Evolutionary conservation across 2,888 invertebrate species (phyloP).

Genomic region (Zaprionus lineosus): DNA sequence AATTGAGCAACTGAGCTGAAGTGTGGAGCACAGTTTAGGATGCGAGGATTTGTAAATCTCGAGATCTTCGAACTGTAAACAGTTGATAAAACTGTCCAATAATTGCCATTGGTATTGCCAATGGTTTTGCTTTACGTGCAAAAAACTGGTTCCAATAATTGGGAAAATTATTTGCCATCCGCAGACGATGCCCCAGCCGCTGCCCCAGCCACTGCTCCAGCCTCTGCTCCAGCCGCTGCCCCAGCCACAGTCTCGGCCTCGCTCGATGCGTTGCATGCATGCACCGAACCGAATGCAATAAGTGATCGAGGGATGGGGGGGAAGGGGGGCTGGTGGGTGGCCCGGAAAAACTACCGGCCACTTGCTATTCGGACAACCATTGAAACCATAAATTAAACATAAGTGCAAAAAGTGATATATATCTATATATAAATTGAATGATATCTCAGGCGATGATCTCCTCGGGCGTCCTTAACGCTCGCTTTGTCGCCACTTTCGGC

Average conservation of each 20-base stretch:
- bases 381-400: slow-evolving; percentile 45
- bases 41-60: neutral
- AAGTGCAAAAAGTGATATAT: slow-evolving; percentile 28
- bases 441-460: slow-evolving; percentile 33
- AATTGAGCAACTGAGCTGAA: too few species aligned
- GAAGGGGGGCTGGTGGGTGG: too few species aligned
- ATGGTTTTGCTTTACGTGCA: neutral
- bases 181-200: neutral
- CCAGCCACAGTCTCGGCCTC: too few species aligned
- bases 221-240: too few species aligned
- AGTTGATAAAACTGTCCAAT: slow-evolving; percentile 27
- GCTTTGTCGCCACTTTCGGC: too few species aligned
- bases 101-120: neutral
- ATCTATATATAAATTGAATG: slow-evolving; percentile 27
- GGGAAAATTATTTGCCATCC: slow-evolving; percentile 38
- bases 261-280: too few species aligned
- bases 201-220: too few species aligned
- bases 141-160: slow-evolving; percentile 55
- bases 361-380: slow-evolving; percentile 14
- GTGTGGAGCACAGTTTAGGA: too few species aligned
- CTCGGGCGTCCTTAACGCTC: too few species aligned
- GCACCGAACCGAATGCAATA: too few species aligned
- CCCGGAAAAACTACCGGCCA: too few species aligned
- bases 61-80: neutral
- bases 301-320: neutral